phyloP scores from a whole-genome alignment of 2,888 invertebrate genomes.

The Lepidocyrtinus sp. region DNA sequence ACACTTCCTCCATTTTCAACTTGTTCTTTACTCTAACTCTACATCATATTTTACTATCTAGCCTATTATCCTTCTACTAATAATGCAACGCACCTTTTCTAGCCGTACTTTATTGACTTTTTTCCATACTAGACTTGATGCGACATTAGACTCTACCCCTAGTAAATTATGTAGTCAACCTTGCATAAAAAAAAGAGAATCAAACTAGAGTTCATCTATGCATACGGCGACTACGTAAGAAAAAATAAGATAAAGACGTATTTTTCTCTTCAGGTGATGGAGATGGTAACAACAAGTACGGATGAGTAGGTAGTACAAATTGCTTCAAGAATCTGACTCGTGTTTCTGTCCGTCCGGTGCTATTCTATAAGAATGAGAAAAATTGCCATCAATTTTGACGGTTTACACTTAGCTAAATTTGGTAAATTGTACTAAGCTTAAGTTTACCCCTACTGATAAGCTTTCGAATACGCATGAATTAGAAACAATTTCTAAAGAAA shows the following conservation, averaged over 20 bases:
- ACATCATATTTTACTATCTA: constrained; percentile 5
- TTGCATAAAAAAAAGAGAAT: not conserved
- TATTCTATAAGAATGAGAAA: too few relatives aligned
- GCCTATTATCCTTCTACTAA: constrained; percentile 41
- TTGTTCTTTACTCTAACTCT: not conserved
- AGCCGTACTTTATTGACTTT: constrained; percentile 14
- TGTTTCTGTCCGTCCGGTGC: too few relatives aligned
- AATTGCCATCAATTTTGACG: too few relatives aligned
- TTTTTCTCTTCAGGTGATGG: constrained; percentile 4
- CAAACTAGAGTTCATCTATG: not conserved
- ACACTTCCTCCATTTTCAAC: not conserved
- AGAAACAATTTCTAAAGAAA: too few relatives aligned
- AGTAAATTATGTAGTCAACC: constrained; percentile 10
- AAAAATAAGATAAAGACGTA: constrained; percentile 9
- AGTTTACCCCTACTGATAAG: too few relatives aligned
- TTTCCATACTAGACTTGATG: not conserved
- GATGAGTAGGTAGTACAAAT: too few relatives aligned
- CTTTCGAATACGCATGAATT: too few relatives aligned
- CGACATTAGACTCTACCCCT: not conserved
- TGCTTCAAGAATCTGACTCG: too few relatives aligned
- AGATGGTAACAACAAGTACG: too few relatives aligned
- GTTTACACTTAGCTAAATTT: too few relatives aligned
- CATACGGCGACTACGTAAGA: not conserved
- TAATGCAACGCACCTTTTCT: constrained; percentile 18
- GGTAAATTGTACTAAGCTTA: too few relatives aligned